Conservation (phyloP, 2,113 vertebrate genomes). For the Agapornis roseicollis region DNA sequence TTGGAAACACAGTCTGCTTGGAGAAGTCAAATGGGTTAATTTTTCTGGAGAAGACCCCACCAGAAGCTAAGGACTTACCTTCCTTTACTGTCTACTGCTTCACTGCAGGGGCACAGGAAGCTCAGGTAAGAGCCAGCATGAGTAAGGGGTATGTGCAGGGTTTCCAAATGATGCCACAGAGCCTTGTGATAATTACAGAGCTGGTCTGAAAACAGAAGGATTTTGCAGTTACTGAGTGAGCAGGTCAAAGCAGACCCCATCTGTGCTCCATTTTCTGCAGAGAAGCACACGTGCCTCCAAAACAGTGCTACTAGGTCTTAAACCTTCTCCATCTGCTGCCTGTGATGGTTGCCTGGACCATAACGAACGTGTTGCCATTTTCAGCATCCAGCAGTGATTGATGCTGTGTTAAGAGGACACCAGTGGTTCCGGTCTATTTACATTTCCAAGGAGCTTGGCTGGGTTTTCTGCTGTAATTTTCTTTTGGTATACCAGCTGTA, state of each 20-base stretch:
- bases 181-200: neutral
- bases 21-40: neutral
- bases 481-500: constrained; percentile 40
- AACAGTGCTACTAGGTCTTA: neutral
- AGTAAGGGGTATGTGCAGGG: accelerated
- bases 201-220: neutral
- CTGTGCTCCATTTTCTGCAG: constrained; percentile 22
- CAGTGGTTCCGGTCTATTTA: constrained; percentile 54
- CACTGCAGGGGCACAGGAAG: neutral
- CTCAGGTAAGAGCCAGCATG: neutral
- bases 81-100: neutral
- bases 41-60: neutral
- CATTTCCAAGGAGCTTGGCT: constrained; percentile 56
- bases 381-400: constrained; percentile 28
- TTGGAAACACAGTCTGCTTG: neutral
- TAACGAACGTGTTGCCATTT: neutral
- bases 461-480: constrained; percentile 29
- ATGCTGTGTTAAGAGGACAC: constrained; percentile 33
- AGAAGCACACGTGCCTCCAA: neutral
- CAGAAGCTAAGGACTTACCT: neutral
- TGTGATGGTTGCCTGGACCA: neutral
- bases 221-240: neutral
- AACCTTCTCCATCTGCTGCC: constrained; percentile 33
- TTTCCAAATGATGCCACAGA: neutral
- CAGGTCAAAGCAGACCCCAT: constrained; percentile 4